These are phyloP conservation scores for Acanthopleura granulata DNA, from an alignment of 2,888 invertebrate species.

Conservation along the genomic window DNA sequence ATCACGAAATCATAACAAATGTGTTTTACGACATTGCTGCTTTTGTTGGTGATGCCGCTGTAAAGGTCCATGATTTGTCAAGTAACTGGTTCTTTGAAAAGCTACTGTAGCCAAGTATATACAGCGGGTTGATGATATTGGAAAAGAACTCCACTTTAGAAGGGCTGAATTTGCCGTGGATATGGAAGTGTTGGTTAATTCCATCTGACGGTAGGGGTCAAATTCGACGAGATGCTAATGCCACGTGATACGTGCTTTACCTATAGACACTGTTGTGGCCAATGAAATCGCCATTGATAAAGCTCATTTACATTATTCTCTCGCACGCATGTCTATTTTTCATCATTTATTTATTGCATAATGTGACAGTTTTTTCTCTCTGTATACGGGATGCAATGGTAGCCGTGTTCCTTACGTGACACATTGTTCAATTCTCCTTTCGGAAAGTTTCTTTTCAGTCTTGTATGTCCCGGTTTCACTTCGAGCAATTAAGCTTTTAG, in stretches of 20 bases:
- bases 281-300: not conserved
- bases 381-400: conserved; percentile 16
- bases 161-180: not conserved
- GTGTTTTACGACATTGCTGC: no score
- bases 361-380: not conserved
- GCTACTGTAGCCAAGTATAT: no score
- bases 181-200: not conserved
- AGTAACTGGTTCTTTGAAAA: no score
- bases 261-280: no score
- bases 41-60: no score
- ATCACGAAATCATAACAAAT: no score
- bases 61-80: no score
- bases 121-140: no score
- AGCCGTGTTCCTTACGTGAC: not conserved
- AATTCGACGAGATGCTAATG: not conserved
- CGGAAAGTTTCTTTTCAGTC: no score
- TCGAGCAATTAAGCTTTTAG: no score
- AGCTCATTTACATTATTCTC: conserved; percentile 11
- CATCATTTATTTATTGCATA: not conserved
- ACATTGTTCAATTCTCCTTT: no score
- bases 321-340: conserved; percentile 18
- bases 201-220: not conserved
- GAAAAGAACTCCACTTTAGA: not conserved
- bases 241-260: not conserved
- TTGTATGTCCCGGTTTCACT: no score